These are phyloP conservation scores for Hydropsyche betteni DNA, from an alignment of 2,888 invertebrate genomes.

Conservation along the genomic window DNA sequence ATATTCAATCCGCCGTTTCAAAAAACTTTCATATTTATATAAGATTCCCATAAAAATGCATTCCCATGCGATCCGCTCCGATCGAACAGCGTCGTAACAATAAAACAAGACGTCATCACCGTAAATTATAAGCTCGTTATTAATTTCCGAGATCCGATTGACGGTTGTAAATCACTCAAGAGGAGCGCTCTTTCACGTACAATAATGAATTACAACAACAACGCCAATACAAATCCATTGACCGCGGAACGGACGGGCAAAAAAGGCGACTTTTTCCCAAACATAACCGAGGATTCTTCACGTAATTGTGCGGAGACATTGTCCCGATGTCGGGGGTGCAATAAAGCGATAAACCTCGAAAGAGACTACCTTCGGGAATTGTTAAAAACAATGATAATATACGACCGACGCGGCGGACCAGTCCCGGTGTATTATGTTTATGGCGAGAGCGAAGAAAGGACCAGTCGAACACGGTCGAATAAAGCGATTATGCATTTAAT, in stretches of 20 bases:
- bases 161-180: constrained; percentile 6
- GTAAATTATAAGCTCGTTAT: constrained; percentile 23
- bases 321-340: constrained; percentile 37
- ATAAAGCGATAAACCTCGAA: constrained; percentile 48
- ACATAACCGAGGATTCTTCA: not conserved
- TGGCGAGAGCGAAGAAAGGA: constrained; percentile 48
- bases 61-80: constrained; percentile 11
- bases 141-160: constrained; percentile 22
- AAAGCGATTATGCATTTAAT: constrained; percentile 52
- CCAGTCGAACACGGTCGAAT: constrained; percentile 50
- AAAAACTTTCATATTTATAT: too few species aligned
- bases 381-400: constrained; percentile 48
- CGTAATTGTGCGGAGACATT: too few species aligned
- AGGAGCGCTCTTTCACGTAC: too few species aligned
- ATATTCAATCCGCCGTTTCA: too few species aligned
- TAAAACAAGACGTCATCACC: constrained; percentile 7
- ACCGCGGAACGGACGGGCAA: not conserved
- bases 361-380: constrained; percentile 19
- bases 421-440: constrained; percentile 45
- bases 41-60: constrained; percentile 4
- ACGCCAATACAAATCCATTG: not conserved
- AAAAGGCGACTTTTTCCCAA: constrained; percentile 2
- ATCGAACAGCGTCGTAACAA: constrained; percentile 4
- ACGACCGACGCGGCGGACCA: not conserved
- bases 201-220: too few species aligned